Percentiles rank a stretch among this genome's conserved stretches.
Conservation (phyloP, 1,140 invertebrate genomes). For the Polypedilum pembai region DNA sequence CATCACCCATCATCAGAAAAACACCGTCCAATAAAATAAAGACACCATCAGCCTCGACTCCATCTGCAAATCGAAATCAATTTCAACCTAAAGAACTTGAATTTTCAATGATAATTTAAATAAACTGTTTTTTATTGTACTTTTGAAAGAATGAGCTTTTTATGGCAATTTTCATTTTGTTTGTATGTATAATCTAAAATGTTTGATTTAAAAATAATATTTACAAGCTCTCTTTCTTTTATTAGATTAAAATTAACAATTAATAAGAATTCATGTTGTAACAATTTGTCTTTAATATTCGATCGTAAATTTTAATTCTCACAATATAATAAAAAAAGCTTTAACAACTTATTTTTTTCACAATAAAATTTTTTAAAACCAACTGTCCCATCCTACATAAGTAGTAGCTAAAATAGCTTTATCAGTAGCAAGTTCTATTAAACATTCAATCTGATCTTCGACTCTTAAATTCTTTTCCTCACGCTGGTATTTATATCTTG, state of each 20-base stretch:
- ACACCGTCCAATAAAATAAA: not conserved
- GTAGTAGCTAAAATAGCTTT: constrained; percentile 41
- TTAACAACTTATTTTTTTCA: constrained; percentile 37
- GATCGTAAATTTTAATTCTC: no score
- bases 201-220: no score
- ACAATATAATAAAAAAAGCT: no score
- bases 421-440: constrained; percentile 44
- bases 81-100: not conserved
- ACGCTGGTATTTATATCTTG: constrained; percentile 38
- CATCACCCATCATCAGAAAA: not conserved
- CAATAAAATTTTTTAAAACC: constrained; percentile 55
- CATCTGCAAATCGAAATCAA: not conserved
- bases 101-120: not conserved
- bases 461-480: constrained; percentile 41
- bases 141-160: no score
- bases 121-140: no score
- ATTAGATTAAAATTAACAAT: no score
- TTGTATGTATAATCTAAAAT: no score
- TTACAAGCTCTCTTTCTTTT: no score
- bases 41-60: not conserved
- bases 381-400: constrained; percentile 39
- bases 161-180: no score
- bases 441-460: constrained; percentile 44
- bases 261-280: no score
- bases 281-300: no score